phyloP scores from a whole-genome alignment of 2,888 invertebrate species.

The Drosophila rubida region DNA sequence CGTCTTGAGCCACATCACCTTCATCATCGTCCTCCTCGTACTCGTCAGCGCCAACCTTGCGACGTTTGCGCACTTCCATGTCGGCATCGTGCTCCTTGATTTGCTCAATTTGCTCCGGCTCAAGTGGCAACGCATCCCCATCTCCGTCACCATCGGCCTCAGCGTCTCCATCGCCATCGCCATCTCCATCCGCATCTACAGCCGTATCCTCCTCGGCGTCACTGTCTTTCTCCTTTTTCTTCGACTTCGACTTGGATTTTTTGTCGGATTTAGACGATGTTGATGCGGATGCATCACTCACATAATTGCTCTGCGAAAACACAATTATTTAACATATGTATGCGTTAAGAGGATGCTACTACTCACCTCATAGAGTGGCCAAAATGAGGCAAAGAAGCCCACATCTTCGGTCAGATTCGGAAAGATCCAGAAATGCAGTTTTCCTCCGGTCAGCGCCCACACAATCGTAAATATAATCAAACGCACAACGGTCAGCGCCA shows the following conservation, averaged over 20 bases:
- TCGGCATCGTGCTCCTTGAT: slow-evolving; percentile 84
- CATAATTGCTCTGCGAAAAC: slow-evolving; percentile 89
- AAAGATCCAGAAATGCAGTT: slow-evolving; percentile 98
- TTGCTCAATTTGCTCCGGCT: slow-evolving; percentile 83
- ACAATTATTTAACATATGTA: neutral
- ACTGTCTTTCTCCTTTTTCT: slow-evolving; percentile 91
- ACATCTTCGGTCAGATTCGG: slow-evolving; percentile 99
- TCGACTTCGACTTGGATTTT: slow-evolving; percentile 86
- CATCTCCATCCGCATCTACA: slow-evolving; percentile 85
- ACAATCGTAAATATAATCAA: slow-evolving; percentile 95
- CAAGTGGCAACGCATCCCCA: slow-evolving; percentile 86
- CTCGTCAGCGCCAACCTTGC: slow-evolving; percentile 71
- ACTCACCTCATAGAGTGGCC: slow-evolving; percentile 95
- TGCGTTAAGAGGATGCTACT: neutral
- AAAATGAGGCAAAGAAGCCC: slow-evolving; percentile 99
- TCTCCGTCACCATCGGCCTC: slow-evolving; percentile 85
- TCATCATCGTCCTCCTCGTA: slow-evolving; percentile 68
- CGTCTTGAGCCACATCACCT: slow-evolving; percentile 33
- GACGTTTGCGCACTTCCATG: slow-evolving; percentile 79
- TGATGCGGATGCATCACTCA: slow-evolving; percentile 86
- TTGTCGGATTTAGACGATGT: slow-evolving; percentile 86
- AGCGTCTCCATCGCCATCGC: slow-evolving; percentile 85
- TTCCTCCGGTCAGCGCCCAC: slow-evolving; percentile 94
- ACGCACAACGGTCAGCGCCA: slow-evolving; percentile 94
- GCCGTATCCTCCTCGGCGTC: slow-evolving; percentile 89